Percentiles rank a stretch among this genome's conserved stretches.
Evolutionary conservation across 2,888 invertebrate species (phyloP).

Genomic region (Chrysotoxum bicinctum): DNA sequence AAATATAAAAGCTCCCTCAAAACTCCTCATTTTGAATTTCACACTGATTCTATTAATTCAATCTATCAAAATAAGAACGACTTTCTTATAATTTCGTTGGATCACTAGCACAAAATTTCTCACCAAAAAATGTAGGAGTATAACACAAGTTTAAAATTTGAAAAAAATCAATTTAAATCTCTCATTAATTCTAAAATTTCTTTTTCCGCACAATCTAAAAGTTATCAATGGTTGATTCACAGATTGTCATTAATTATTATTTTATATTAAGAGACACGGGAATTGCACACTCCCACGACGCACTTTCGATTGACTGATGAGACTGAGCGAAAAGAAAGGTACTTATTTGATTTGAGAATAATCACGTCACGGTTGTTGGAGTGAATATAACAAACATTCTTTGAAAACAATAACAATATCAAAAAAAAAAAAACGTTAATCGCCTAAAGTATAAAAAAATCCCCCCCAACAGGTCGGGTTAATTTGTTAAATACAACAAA

Average conservation of each 20-base stretch:
- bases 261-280: not conserved
- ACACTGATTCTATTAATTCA: not conserved
- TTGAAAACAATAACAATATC: constrained; percentile 23
- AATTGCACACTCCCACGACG: not conserved
- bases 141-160: not conserved
- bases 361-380: not conserved
- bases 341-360: not conserved
- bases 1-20: not conserved
- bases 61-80: not conserved
- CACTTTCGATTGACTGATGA: constrained; percentile 15
- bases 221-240: constrained; percentile 29
- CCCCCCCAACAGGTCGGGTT: not conserved
- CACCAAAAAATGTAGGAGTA: not conserved
- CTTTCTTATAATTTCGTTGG: not conserved
- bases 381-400: constrained; percentile 10
- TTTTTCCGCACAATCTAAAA: constrained; percentile 9
- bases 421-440: not conserved
- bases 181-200: constrained; percentile 4
- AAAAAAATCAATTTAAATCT: constrained; percentile 11
- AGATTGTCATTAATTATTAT: not conserved
- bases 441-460: not conserved
- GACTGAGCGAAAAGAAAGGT: constrained; percentile 24
- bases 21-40: not conserved
- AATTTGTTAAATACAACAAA: not conserved
- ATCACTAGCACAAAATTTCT: constrained; percentile 5